Evolutionary conservation across 2,797 vertebrate species (phyloP), one percentile per base, ranked within the genome.

Genomic region (Myiothlypis coronata): DNA sequence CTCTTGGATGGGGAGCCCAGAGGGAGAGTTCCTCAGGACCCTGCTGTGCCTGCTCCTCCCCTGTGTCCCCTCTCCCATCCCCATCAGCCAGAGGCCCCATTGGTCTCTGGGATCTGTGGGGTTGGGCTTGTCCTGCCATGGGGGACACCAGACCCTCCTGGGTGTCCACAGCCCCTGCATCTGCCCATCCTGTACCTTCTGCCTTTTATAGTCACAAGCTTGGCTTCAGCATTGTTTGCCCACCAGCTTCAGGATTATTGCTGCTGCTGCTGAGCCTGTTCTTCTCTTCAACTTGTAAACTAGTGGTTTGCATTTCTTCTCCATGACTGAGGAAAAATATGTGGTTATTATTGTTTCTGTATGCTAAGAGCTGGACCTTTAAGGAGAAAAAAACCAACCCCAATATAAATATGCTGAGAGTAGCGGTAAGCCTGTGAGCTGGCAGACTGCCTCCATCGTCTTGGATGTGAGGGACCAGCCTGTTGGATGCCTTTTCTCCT

Each of bases 401-500:
- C 75, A 71, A 75, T 53, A 64, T 72, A 82, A 85, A 74, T 47
- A 75, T 12, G 34, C 71, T 70, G 80, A 85, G 79, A 80, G 56
- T 80, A 70, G 50, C 8, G 86, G 80, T 84, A 56, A 78, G 74
- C 81, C 64, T 53, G 67, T 65, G 92, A 93, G 78, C 69, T 96
- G 96, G 92, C 93, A 94, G 41, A 32, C 86, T 94, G 79, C 85
- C 76, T 91, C 53, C 8, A 0, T 75, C 63, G 0, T 78, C 78
- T 76, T 50, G 78, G 70, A 87, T 59, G 77, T 63, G 83, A 64
- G 22, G 46, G 83, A 88, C 69, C 80, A 90, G 93, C 74, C 90
- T 93, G 88, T 90, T 91, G 90, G 77, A 87, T 71, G 46, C 27
- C 22, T 90, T 90, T 91, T 57, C 53, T 96, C n/a, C 37, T 81